These are phyloP conservation scores for Megaleporinus macrocephalus DNA, from an alignment of 2,113 vertebrate genomes.

Conservation along the genomic window DNA sequence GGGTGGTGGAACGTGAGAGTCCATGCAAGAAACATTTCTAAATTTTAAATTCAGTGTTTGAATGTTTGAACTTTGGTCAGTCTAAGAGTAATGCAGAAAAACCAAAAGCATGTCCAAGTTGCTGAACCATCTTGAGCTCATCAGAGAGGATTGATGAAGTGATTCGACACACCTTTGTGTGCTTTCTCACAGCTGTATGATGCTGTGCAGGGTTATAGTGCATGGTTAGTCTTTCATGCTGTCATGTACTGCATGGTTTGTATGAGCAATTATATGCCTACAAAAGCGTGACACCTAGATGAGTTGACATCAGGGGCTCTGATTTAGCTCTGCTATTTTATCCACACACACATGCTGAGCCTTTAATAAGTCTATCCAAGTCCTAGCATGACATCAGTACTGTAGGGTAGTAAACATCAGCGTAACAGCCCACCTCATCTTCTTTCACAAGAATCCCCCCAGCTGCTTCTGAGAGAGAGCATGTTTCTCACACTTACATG, in stretches of 20 bases:
- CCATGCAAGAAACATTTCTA: no score
- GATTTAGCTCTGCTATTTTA: not conserved
- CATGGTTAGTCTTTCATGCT: not conserved
- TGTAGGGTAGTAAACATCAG: not conserved
- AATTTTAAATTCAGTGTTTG: no score
- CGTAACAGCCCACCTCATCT: not conserved
- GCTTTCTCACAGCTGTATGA: not conserved
- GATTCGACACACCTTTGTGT: no score
- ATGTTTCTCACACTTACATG: not conserved
- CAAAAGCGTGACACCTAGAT: not conserved
- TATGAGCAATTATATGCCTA: not conserved
- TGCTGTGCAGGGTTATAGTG: not conserved
- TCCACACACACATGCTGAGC: not conserved
- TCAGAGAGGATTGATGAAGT: no score
- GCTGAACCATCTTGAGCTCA: no score
- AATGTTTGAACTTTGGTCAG: no score
- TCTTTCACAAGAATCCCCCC: not conserved
- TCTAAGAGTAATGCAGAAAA: no score
- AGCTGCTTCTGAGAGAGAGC: not conserved
- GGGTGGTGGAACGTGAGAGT: no score
- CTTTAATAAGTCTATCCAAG: constrained; percentile 3
- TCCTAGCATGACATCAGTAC: constrained; percentile 3
- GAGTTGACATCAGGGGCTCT: not conserved
- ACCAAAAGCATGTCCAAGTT: no score
- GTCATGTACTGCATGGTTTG: not conserved